These are phyloP conservation scores for Atta colombica DNA, from an alignment of 1,140 invertebrate genomes.

Conservation along the genomic window DNA sequence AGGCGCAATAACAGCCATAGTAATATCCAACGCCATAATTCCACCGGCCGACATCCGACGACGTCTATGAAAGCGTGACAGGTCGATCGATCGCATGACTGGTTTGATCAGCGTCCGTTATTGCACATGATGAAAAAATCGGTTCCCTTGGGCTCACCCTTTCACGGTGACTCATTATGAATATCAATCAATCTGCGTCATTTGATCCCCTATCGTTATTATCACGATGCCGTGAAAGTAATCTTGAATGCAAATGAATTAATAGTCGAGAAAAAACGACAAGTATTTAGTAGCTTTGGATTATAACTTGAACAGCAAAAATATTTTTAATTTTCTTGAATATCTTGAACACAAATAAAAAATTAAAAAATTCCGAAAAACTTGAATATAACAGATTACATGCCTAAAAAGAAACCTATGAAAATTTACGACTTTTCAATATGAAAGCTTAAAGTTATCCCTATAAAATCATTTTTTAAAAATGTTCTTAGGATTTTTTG, in stretches of 20 bases:
- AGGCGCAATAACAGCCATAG: slow-evolving; percentile 32
- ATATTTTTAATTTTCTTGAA: not conserved
- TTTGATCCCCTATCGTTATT: slow-evolving; percentile 39
- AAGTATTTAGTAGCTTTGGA: slow-evolving; percentile 1
- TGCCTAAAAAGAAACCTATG: too few species aligned
- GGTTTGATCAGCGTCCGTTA: slow-evolving; percentile 48
- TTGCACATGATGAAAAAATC: slow-evolving; percentile 58
- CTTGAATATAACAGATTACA: slow-evolving; percentile 3
- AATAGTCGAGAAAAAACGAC: not conserved
- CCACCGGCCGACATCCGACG: slow-evolving; percentile 2
- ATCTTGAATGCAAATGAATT: slow-evolving; percentile 11
- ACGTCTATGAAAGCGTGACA: slow-evolving; percentile 38
- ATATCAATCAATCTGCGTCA: slow-evolving; percentile 60
- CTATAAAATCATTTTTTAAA: too few species aligned
- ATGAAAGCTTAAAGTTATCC: too few species aligned
- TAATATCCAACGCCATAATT: slow-evolving; percentile 48
- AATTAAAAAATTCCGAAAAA: slow-evolving; percentile 13
- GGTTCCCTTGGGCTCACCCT: slow-evolving; percentile 39
- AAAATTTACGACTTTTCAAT: too few species aligned
- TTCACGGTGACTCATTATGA: slow-evolving; percentile 60
- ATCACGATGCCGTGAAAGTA: slow-evolving; percentile 23
- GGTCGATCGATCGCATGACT: slow-evolving; percentile 37
- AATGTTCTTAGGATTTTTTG: too few species aligned
- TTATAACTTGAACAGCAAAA: not conserved
- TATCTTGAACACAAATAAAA: not conserved